A percentile compares a stretch with the other conserved stretches of the same genome.
These are phyloP conservation scores for Gambusia affinis DNA, from an alignment of 2,113 vertebrate species.

Conservation along the genomic window DNA sequence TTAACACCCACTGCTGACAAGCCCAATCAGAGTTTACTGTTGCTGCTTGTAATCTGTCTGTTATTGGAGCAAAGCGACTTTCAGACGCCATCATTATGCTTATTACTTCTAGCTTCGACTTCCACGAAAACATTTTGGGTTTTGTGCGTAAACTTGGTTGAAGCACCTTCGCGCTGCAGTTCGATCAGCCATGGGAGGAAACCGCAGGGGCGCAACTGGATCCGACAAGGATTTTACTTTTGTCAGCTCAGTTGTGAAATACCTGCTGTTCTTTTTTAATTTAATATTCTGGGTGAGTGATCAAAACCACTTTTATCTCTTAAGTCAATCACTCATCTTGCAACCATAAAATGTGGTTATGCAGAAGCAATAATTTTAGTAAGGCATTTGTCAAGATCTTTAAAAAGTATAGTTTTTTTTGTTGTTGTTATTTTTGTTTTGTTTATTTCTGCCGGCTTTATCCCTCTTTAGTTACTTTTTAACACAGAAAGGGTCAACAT, in stretches of 20 bases:
- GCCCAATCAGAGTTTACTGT: not conserved
- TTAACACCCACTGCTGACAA: not conserved
- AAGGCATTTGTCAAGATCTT: too few species aligned
- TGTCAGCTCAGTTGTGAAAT: conserved; percentile 89
- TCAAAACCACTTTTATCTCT: not conserved
- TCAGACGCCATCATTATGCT: not conserved
- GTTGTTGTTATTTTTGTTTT: too few species aligned
- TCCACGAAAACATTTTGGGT: not conserved
- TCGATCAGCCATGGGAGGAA: conserved; percentile 74
- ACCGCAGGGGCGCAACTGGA: conserved; percentile 54
- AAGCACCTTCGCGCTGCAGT: not conserved
- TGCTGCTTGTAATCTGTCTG: not conserved
- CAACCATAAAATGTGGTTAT: too few species aligned
- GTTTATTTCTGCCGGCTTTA: not conserved
- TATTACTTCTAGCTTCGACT: not conserved
- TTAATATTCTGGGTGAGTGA: conserved; percentile 93
- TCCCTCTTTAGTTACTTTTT: conserved; percentile 31
- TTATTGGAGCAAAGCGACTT: not conserved
- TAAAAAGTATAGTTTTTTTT: not conserved
- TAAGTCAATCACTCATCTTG: conserved; percentile 12
- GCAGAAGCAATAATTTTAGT: too few species aligned
- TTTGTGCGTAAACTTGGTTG: conserved; percentile 6
- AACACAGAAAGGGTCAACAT: conserved; percentile 3
- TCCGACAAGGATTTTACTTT: conserved; percentile 82
- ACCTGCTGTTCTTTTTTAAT: conserved; percentile 92